phyloP scores from a whole-genome alignment of 2,888 invertebrate genomes.

The Pristionchus fissidentatus region DNA sequence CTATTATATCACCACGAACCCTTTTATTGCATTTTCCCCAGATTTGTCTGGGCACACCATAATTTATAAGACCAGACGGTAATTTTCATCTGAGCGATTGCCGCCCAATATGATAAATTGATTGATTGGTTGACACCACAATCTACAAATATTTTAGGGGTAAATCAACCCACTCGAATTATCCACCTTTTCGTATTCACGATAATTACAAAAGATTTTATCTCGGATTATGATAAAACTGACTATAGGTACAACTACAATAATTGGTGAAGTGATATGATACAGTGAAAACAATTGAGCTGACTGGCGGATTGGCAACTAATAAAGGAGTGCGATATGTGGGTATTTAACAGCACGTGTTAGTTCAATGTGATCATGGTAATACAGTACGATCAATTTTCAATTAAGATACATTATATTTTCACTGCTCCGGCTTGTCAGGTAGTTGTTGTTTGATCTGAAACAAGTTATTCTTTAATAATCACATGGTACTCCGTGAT shows the following conservation, averaged over 20 bases:
- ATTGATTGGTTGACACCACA: no score
- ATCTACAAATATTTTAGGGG: not conserved
- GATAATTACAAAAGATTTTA: not conserved
- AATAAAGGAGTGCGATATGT: no score
- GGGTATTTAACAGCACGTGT: not conserved
- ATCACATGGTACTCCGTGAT: not conserved
- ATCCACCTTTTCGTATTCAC: not conserved
- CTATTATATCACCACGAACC: no score
- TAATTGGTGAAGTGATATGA: constrained; percentile 12
- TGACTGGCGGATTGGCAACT: not conserved
- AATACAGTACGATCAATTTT: not conserved
- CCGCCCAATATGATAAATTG: no score
- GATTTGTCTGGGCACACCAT: no score
- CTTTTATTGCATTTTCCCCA: no score
- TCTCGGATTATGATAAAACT: not conserved
- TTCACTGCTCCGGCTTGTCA: constrained; percentile 35
- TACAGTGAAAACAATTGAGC: not conserved
- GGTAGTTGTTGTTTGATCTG: constrained; percentile 27
- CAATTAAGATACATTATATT: not conserved
- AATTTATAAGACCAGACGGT: no score
- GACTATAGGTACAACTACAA: constrained; percentile 31
- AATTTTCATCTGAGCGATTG: no score
- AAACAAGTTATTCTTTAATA: not conserved
- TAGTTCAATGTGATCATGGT: not conserved
- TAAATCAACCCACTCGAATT: not conserved